phyloP scores from a whole-genome alignment of 2,888 invertebrate species.

The Drosophila falleni region DNA sequence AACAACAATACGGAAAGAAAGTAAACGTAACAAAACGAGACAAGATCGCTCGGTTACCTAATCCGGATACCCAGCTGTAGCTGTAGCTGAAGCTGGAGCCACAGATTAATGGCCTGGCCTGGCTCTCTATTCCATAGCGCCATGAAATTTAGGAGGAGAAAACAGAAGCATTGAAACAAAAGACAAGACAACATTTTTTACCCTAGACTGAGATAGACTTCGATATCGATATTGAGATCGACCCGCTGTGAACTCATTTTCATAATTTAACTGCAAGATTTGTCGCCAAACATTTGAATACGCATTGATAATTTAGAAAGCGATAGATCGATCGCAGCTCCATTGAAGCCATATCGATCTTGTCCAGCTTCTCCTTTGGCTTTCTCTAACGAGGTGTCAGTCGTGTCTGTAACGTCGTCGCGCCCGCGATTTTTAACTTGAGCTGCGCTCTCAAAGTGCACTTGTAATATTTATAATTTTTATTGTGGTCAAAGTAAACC shows the following conservation, averaged over 20 bases:
- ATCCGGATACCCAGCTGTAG: constrained; percentile 42
- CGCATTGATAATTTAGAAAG: constrained; percentile 73
- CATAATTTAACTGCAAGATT: constrained; percentile 41
- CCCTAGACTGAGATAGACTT: neutral
- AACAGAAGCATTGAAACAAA: constrained; percentile 61
- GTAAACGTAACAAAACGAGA: constrained; percentile 46
- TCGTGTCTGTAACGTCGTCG: constrained; percentile 22
- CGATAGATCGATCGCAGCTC: constrained; percentile 25
- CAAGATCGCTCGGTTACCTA: constrained; percentile 65
- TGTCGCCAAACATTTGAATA: constrained; percentile 18
- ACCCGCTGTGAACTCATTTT: constrained; percentile 49
- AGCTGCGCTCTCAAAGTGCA: constrained; percentile 22
- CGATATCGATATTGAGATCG: constrained; percentile 21
- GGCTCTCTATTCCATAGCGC: constrained; percentile 42
- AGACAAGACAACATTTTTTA: constrained; percentile 19
- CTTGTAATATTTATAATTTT: constrained; percentile 20
- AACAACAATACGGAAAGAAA: constrained; percentile 65
- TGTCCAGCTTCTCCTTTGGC: constrained; percentile 9
- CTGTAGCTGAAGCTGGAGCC: neutral
- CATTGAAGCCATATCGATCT: constrained; percentile 17
- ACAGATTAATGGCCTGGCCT: constrained; percentile 67
- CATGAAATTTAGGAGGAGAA: constrained; percentile 70
- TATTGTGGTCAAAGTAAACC: neutral
- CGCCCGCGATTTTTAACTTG: constrained; percentile 18
- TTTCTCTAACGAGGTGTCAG: constrained; percentile 25